Percentiles rank a stretch among this genome's conserved stretches.
Evolutionary conservation across 2,888 invertebrate species (phyloP).

Genomic region (Netelia inedita): DNA sequence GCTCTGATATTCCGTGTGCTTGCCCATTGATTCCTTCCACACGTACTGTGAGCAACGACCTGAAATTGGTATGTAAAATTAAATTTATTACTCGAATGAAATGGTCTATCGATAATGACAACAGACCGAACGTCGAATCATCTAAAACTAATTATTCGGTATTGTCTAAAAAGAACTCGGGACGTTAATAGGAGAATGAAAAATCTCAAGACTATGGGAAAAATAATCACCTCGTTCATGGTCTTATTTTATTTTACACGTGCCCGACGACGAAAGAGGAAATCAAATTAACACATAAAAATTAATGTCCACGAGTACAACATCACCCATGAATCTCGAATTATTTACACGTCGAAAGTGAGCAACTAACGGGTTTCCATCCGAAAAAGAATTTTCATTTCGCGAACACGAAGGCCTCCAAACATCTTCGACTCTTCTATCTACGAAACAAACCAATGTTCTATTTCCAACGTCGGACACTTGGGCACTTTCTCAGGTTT

Average conservation of each 20-base stretch:
- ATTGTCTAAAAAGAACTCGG: background rate
- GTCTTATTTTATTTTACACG: conserved; percentile 6
- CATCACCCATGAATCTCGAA: background rate
- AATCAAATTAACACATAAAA: conserved; percentile 26
- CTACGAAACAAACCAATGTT: background rate
- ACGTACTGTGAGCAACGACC: conserved; percentile 79
- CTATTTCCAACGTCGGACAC: background rate
- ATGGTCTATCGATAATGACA: background rate
- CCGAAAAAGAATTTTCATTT: background rate
- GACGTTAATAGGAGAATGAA: background rate
- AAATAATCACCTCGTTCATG: conserved; percentile 13
- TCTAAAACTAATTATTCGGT: background rate
- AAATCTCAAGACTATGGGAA: background rate
- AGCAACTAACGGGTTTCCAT: background rate
- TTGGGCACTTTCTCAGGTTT: conserved; percentile 2
- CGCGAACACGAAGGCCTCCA: background rate
- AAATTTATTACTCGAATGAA: background rate
- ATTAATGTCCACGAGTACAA: background rate
- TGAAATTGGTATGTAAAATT: conserved; percentile 56
- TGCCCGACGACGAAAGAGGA: conserved; percentile 6
- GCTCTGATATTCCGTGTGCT: conserved; percentile 76
- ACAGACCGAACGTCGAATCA: background rate
- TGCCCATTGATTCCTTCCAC: conserved; percentile 77
- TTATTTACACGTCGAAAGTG: conserved; percentile 22
- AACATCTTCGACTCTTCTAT: conserved; percentile 3